Percentiles rank a stretch among this genome's conserved stretches.
Conservation (phyloP, 1,140 invertebrate species). For the Helicoverpa armigera region DNA sequence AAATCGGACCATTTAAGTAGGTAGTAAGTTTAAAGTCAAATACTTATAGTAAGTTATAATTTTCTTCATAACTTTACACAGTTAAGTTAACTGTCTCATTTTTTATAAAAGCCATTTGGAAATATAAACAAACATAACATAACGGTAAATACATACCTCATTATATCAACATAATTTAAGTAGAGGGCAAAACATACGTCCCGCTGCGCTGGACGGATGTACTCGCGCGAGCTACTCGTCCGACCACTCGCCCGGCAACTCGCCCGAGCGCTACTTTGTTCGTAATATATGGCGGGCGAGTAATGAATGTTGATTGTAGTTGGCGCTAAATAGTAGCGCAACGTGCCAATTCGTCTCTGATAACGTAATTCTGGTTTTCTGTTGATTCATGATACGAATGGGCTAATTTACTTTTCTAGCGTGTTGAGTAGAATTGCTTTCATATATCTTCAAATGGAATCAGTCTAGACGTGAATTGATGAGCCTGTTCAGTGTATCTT, state of each 20-base stretch:
- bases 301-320: constrained; percentile 30
- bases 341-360: constrained; percentile 38
- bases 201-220: constrained; percentile 45
- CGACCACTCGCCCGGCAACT: constrained; percentile 25
- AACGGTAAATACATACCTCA: constrained; percentile 11
- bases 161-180: constrained; percentile 71
- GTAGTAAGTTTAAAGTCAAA: too few relatives aligned
- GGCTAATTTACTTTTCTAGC: not conserved
- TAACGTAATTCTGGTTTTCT: constrained; percentile 34
- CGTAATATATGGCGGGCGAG: constrained; percentile 32
- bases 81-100: too few relatives aligned
- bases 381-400: constrained; percentile 20
- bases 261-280: not conserved
- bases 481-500: too few relatives aligned
- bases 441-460: too few relatives aligned
- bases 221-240: constrained; percentile 55
- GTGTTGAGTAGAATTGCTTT: too few relatives aligned
- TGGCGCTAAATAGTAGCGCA: constrained; percentile 41
- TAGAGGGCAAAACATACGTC: constrained; percentile 67
- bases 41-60: too few relatives aligned
- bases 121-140: not conserved
- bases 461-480: too few relatives aligned
- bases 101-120: too few relatives aligned
- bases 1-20: too few relatives aligned
- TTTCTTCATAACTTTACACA: too few relatives aligned